Evolutionary conservation across 2,888 invertebrate genomes (phyloP), one percentile per base, ranked within the genome.

Genomic region (Synergus umbraculus): DNA sequence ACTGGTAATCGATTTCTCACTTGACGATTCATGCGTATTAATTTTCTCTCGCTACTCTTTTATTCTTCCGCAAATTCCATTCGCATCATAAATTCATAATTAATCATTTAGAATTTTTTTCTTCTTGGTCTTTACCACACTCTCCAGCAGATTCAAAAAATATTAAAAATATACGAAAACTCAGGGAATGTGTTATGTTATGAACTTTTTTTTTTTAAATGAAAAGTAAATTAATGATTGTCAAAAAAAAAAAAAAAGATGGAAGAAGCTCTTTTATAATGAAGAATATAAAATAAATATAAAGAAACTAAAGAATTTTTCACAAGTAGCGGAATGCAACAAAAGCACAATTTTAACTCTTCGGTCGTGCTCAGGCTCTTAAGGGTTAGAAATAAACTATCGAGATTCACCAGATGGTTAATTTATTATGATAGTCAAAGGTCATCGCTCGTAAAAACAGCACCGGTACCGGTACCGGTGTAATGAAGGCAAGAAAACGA

Each of bases 381-480:
- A 15, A 18, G 44, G 46, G 46, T 22, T 46, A 67, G 67, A 67
- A 46, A n/a, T 44, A 43, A 66, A 66, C 37, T 41, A 41, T 37
- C 43, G 9, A n/a, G 41, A 66, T 66, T 43, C 65, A n/a, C 65
- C 65, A 66, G 69, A 69, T 49, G 49, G 29, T 69, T 69, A 29
- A 29, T 69, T 69, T 69, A 69, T 69, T 49, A 69, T 49, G 69
- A 69, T 69, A 46, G 69, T 15, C 69, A 69, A 69, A 69, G 69
- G 69, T 69, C 69, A 69, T 69, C 29, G 69, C 49, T 54, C 69
- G 29, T 69, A 69, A 69, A 69, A 49, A 8, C 49, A 9, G 69
- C 37, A 73, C 49, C 69, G 69, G 69, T 73, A 73, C 69, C 69
- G 54, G 49, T 73, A 73, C 69, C 49, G 49, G 49, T 73, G 49